phyloP scores from a whole-genome alignment of 2,113 vertebrate genomes.

The Zeus faber region DNA sequence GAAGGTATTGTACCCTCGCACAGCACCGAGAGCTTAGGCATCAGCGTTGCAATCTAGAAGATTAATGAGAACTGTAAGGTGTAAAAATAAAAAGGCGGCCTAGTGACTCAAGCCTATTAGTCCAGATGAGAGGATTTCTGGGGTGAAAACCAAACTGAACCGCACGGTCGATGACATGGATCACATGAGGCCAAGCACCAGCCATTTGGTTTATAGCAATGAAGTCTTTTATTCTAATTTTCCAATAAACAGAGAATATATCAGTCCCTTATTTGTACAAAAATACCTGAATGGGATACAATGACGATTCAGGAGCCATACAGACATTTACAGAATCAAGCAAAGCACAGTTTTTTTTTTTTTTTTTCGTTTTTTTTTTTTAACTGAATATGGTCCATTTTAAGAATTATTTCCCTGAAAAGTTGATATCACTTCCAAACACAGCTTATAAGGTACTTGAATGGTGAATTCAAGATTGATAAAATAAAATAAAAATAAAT shows the following conservation, averaged over 20 bases:
- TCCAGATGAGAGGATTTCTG: too few relatives aligned
- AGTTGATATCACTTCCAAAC: constrained; percentile 57
- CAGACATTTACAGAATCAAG: constrained; percentile 86
- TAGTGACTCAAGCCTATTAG: too few relatives aligned
- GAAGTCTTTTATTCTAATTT: constrained; percentile 94
- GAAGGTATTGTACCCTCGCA: background rate
- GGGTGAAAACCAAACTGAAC: too few relatives aligned
- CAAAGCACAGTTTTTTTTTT: constrained; percentile 80
- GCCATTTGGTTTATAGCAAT: constrained; percentile 83
- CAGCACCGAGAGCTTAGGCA: background rate
- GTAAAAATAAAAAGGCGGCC: background rate
- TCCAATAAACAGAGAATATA: constrained; percentile 94
- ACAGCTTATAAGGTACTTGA: constrained; percentile 54
- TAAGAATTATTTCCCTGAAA: constrained; percentile 76
- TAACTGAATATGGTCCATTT: constrained; percentile 74
- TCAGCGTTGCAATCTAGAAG: background rate
- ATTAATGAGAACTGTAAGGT: background rate
- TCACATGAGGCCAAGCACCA: constrained; percentile 31
- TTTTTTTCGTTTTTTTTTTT: constrained; percentile 70
- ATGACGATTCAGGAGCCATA: constrained; percentile 85
- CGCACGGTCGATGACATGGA: background rate
- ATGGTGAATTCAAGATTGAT: constrained; percentile 19
- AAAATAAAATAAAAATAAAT: constrained; percentile 12
- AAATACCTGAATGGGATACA: constrained; percentile 98
- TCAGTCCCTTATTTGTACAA: constrained; percentile 98